Conservation (phyloP, 1,140 invertebrate species). For the Penaeus vannamei region DNA sequence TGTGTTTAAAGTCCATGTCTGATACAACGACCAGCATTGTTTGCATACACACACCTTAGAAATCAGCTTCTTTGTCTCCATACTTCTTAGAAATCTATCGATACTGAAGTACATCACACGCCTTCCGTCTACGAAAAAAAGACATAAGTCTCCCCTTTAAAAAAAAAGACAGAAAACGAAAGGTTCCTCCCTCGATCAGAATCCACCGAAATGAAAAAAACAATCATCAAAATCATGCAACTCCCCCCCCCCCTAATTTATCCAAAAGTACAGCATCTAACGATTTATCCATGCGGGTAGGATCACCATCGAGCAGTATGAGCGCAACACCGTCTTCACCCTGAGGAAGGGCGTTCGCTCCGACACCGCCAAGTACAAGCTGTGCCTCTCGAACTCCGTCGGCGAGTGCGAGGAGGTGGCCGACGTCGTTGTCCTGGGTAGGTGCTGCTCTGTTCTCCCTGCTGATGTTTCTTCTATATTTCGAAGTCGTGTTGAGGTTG, state of each 20-base stretch:
- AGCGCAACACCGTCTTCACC: constrained; percentile 91
- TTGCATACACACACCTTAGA: too few species aligned
- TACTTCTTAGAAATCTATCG: too few species aligned
- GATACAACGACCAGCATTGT: too few species aligned
- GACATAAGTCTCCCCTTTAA: too few species aligned
- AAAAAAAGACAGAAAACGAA: too few species aligned
- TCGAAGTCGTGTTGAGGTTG: too few species aligned
- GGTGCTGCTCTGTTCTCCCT: constrained; percentile 66
- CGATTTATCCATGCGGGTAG: constrained; percentile 69
- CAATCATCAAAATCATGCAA: background rate
- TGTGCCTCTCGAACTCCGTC: constrained; percentile 86
- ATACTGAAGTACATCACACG: too few species aligned
- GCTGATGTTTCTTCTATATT: background rate
- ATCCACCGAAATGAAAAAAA: too few species aligned
- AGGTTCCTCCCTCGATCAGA: too few species aligned
- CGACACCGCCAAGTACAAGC: constrained; percentile 93
- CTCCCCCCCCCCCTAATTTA: background rate
- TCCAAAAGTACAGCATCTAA: background rate
- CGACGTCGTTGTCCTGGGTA: constrained; percentile 90
- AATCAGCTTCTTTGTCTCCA: too few species aligned
- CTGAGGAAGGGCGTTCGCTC: constrained; percentile 86
- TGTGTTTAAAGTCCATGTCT: too few species aligned
- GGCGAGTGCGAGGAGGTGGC: constrained; percentile 86
- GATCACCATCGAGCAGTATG: constrained; percentile 90
- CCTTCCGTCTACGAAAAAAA: too few species aligned